These are phyloP conservation scores for Helicolenus hilgendorfi DNA, from an alignment of 2,797 vertebrate species.

Conservation along the genomic window DNA sequence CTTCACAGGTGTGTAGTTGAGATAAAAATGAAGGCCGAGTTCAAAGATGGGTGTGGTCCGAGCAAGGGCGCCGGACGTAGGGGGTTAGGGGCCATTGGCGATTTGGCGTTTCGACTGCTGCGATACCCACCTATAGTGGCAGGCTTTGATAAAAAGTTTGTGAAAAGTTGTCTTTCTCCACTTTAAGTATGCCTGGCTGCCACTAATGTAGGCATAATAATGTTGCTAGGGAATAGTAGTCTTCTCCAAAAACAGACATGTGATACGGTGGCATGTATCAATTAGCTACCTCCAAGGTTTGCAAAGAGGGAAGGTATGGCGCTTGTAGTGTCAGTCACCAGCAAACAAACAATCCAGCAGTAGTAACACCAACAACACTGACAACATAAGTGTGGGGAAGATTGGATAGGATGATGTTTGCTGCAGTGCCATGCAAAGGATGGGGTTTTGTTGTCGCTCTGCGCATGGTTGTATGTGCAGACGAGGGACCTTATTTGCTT, in stretches of 20 bases:
- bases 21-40: no score
- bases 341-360: constrained; percentile 45
- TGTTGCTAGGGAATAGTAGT: constrained; percentile 12
- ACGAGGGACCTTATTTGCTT: constrained; percentile 75
- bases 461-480: constrained; percentile 42
- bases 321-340: constrained; percentile 48
- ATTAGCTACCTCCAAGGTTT: constrained; percentile 54
- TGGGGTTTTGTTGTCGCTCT: constrained; percentile 46
- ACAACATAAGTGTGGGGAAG: constrained; percentile 34
- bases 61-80: no score
- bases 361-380: neutral
- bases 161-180: neutral
- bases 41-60: no score
- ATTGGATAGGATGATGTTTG: constrained; percentile 48
- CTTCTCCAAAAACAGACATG: constrained; percentile 15
- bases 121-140: neutral
- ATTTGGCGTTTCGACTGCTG: no score
- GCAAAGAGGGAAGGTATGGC: constrained; percentile 1
- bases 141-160: neutral
- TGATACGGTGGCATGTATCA: constrained; percentile 35
- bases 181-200: neutral
- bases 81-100: no score
- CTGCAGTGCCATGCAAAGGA: constrained; percentile 41
- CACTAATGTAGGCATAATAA: rapidly evolving
- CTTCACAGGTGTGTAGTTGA: no score